Base-by-base conservation (phyloP, 35 echinoderm and acorn worm genomes). In the Ptychodera flava region DNA sequence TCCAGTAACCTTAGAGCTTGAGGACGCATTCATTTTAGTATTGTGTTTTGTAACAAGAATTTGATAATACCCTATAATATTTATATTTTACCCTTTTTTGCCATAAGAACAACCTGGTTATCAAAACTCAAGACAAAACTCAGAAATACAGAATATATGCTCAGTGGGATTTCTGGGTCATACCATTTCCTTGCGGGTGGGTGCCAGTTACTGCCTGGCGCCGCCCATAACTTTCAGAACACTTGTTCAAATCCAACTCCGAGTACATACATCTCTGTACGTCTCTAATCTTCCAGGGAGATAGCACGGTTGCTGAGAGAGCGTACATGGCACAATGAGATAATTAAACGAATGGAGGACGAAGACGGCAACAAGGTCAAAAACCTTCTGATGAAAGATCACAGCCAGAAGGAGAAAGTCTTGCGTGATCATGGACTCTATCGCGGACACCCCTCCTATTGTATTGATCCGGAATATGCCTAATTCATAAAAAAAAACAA, bases 391-490 rank as follows among this genome's bases (percentile, higher is more conserved):
- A 28, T 93, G 33, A 29, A 86, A 33, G 95, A 97, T 45, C 95
- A 97, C 35, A 79, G 88, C 16, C 84, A 91, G 32, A 97, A 97
- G 76, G 86, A 89, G 0, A 97, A 97, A 78, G 87, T 89, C 0
- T 37, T 97, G 29, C 82, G 95, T 35, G 87, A 97, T 33, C 95
- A 91, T 82, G 95, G 95, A 1, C 78, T 97, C 6, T 97, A 97
- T 77, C 79, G 95, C 82, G 95, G 95, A 16, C 81, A 97, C 78
- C 86, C 89, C 15, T 78, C 76, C 27, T 97, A 93, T 84, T 97
- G 93, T 38, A 88, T 84, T 37, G 89, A 97, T 36, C 89, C 95
- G 15, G 77, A 91, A 53, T 93, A 93, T 87, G 81, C 90, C 33
- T 94, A 81, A 88, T n/a, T n/a, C n/a, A n/a, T n/a, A n/a, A n/a